These are phyloP conservation scores for Hippocampus zosterae DNA, from an alignment of 2,113 vertebrate species.

Conservation along the genomic window DNA sequence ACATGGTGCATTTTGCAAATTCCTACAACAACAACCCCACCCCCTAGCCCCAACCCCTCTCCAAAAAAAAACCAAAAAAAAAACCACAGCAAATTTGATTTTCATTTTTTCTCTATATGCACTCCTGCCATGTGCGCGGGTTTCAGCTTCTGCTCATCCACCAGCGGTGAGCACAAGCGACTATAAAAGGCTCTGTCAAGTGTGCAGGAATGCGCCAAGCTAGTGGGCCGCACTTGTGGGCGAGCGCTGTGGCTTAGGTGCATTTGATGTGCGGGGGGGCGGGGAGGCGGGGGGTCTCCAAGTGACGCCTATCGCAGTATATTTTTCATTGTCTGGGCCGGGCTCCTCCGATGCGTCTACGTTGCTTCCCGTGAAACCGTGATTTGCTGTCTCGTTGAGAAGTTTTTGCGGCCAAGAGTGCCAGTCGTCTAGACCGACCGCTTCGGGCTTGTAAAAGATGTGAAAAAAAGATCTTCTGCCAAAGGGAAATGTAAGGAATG, in stretches of 20 bases:
- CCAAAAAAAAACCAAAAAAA: neutral
- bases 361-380: conserved; percentile 2
- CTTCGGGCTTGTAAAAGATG: conserved; percentile 14
- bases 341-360: neutral
- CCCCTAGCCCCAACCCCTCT: too few relatives aligned
- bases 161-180: neutral
- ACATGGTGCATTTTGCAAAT: neutral
- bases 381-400: conserved; percentile 15
- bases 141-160: conserved; percentile 12
- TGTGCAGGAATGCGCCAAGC: conserved; percentile 39
- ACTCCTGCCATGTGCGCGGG: neutral
- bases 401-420: conserved; percentile 18
- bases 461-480: conserved; percentile 16
- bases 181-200: conserved; percentile 35
- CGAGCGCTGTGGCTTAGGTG: conserved; percentile 11
- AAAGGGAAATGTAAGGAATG: conserved; percentile 25
- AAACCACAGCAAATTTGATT: neutral
- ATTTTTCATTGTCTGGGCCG: neutral
- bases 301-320: neutral
- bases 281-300: neutral
- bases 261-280: conserved; percentile 6
- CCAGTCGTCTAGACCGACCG: conserved; percentile 3
- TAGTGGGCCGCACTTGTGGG: conserved; percentile 7
- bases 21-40: too few relatives aligned
- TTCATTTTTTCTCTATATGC: neutral